Evolutionary conservation across 2,113 vertebrate species (phyloP), one percentile per base, ranked within the genome.

Genomic region (Leucosticte australis): DNA sequence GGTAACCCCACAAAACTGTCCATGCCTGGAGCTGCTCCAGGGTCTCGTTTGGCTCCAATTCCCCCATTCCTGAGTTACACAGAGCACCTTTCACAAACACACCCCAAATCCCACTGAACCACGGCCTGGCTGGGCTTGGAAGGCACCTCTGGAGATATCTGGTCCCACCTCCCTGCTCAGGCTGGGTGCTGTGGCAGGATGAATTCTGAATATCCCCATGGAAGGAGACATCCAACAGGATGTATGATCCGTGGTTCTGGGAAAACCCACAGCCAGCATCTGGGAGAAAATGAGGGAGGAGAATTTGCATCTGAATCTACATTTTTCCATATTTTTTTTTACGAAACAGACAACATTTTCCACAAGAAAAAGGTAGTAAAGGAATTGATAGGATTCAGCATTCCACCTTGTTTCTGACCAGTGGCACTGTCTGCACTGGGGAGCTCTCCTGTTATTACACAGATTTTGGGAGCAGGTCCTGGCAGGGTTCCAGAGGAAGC

Each of bases 91-190:
- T 67, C 70, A 26, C 2, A 4, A 28, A 31, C 41, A 53, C 21
- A 8, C 2, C 39, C n/a, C n/a, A 42, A 11, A 64, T 10, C 76
- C 35, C 67, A 49, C 56, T 18, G 27, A 37, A 21, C 18, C 64
- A n/a, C 0, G 2, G 30, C 11, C 6, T 21, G 49, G 30, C 7
- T 0, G 0, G n/a, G 26, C 42, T 56, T 22, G 31, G 42, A 57
- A 42, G 50, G 49, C 50, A 19, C 50, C 35, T 23, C 67, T 80
- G 50, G 35, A 42, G 26, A 15, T 80, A 10, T 22, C 24, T 18
- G 12, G 35, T 42, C 49, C 6, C 0, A 49, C 10, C 30, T 35
- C 49, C 26, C 65, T 26, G 35, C 42, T 49, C 57, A 10, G 24
- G 24, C 21, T 56, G 30, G 23, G 56, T 30, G 27, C 22, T 5